Percentiles rank a stretch among this genome's conserved stretches.
These are phyloP conservation scores for Hydropsyche tenuis DNA, from an alignment of 1,140 invertebrate genomes.

Conservation along the genomic window DNA sequence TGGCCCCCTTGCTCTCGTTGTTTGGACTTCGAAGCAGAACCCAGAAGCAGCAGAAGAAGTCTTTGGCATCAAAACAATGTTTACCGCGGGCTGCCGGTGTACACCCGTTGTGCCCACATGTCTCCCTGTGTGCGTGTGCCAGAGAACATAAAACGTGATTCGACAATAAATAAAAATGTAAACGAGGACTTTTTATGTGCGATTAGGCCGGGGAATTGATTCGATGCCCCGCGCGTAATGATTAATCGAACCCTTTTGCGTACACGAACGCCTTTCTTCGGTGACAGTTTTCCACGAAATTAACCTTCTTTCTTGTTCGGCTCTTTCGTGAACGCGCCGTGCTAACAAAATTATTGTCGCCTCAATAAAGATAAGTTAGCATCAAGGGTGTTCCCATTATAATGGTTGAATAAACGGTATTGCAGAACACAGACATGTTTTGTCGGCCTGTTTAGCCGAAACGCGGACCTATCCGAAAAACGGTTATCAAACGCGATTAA, in stretches of 20 bases:
- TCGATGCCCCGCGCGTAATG: too few species aligned
- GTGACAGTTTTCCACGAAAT: constrained; percentile 46
- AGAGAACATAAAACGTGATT: neutral
- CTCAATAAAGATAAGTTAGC: constrained; percentile 35
- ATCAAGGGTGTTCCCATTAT: constrained; percentile 25
- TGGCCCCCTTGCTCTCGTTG: constrained; percentile 3
- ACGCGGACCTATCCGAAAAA: too few species aligned
- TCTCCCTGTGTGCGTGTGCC: constrained; percentile 9
- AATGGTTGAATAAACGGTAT: constrained; percentile 25
- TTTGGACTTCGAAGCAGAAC: constrained; percentile 19
- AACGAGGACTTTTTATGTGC: too few species aligned
- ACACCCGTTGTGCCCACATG: constrained; percentile 32
- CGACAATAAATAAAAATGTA: too few species aligned
- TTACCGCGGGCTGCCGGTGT: constrained; percentile 18
- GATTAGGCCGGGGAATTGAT: too few species aligned
- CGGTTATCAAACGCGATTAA: too few species aligned
- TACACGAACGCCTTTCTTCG: constrained; percentile 47
- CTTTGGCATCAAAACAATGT: constrained; percentile 25
- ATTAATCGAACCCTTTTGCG: constrained; percentile 10
- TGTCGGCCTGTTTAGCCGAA: too few species aligned
- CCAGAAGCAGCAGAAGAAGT: constrained; percentile 20
- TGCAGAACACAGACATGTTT: neutral
- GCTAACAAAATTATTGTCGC: constrained; percentile 45
- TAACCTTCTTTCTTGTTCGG: constrained; percentile 41
- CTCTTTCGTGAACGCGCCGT: constrained; percentile 38